Base-by-base conservation (phyloP, 1,140 invertebrate genomes). In the Octopus bimaculoides region DNA sequence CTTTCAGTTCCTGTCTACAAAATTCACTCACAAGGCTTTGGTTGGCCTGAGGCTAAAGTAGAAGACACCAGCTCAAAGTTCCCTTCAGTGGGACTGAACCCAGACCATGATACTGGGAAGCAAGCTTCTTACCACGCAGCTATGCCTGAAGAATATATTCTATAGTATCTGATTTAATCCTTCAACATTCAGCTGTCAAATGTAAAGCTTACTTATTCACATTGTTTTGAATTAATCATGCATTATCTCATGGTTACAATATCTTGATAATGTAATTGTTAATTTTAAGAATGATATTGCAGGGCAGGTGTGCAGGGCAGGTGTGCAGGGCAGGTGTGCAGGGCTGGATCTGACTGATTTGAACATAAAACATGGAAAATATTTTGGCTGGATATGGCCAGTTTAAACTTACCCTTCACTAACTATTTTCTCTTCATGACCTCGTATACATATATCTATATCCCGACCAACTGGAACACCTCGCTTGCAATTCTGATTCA, bases 381-480 rank as follows among this genome's bases (percentile, higher is more conserved):
- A 69, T 69, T 14, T n/a, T 69, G 17, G 56, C 56, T 69, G 14
- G 6, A 69, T 69, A 5, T 14, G 26, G 8, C 17, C 17, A 71
- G 26, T 12, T 9, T n/a, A 71, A 71, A 71, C 81, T 84, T 82
- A 89, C 88, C 88, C 88, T 54, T 83, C 54, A 52, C 85, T 88
- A 10, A 87, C 82, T 54, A 89, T 53, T 81, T 88, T 83, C 79
- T 88, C 85, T 78, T 86, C 83, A 55, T 87, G 83, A 14, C 87
- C 88, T 17, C 83, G 80, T 54, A 84, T 61, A 83, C 88, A 89
- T 54, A 89, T 84, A 79, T 88, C 85, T 26, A 88, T 79, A 10
- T 88, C 82, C 10, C 81, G 80, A 8, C 80, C 80, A 12, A 81
- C 81, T 69, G 86, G 83, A 3, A 82, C 80, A 52, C 66, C 56